These are phyloP conservation scores for Epirrhoe tristata DNA, from an alignment of 2,888 invertebrate genomes.

Conservation along the genomic window DNA sequence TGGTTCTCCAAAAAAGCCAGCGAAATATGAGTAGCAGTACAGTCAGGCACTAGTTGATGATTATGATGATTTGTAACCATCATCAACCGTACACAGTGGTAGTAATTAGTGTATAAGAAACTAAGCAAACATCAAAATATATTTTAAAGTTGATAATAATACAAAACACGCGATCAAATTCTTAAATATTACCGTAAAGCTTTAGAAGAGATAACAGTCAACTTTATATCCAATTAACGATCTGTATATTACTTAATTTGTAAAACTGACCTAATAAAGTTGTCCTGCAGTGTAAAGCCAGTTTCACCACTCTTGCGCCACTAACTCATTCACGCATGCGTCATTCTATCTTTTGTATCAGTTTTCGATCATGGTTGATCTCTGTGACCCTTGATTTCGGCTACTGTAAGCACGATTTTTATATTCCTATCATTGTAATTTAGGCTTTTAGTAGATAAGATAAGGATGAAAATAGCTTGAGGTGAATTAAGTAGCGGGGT, in stretches of 20 bases:
- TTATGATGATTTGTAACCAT: too few species aligned
- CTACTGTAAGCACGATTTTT: constrained; percentile 81
- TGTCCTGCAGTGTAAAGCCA: constrained; percentile 46
- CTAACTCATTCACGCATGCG: constrained; percentile 82
- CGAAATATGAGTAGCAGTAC: too few species aligned
- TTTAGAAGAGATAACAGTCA: background rate
- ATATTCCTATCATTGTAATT: constrained; percentile 48
- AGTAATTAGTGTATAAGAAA: too few species aligned
- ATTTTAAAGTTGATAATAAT: too few species aligned
- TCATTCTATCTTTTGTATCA: constrained; percentile 81
- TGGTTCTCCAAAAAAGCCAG: too few species aligned
- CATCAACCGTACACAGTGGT: too few species aligned
- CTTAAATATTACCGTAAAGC: background rate
- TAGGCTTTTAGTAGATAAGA: constrained; percentile 44
- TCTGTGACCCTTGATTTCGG: constrained; percentile 81
- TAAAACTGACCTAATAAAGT: constrained; percentile 6
- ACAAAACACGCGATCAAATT: background rate
- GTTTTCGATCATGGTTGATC: constrained; percentile 82
- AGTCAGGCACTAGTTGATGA: too few species aligned
- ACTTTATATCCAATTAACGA: background rate
- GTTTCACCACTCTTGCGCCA: constrained; percentile 66
- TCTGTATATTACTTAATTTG: background rate
- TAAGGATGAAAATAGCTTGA: constrained; percentile 48
- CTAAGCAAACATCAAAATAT: too few species aligned
- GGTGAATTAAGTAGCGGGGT: constrained; percentile 48